Percentiles rank a stretch among this genome's conserved stretches.
phyloP scores from a whole-genome alignment of 64 coral and sea anemone species.

The Dendrophyllia cribrosa region DNA sequence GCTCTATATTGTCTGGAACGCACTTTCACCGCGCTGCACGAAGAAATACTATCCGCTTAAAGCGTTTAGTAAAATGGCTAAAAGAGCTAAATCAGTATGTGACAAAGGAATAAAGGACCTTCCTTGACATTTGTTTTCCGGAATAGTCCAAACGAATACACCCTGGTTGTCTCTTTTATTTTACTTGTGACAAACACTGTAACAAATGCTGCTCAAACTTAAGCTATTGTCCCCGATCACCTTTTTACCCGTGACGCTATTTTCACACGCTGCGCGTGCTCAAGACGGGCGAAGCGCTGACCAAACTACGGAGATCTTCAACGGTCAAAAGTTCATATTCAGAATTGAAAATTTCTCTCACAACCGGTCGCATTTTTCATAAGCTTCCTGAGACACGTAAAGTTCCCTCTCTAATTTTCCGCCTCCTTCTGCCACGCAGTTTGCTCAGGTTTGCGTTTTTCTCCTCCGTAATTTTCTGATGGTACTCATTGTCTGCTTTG shows the following conservation, averaged over 20 bases:
- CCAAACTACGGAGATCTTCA: neutral
- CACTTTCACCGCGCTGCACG: too few species aligned
- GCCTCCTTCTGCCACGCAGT: neutral
- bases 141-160: too few species aligned
- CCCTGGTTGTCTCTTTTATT: too few species aligned
- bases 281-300: neutral
- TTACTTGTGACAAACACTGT: too few species aligned
- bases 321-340: neutral
- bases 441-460: neutral
- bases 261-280: neutral
- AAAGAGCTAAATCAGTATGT: too few species aligned
- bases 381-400: neutral
- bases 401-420: neutral
- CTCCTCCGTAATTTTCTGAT: neutral
- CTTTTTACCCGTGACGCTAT: neutral
- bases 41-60: too few species aligned
- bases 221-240: neutral
- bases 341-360: slow-evolving; percentile 3
- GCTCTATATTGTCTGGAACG: too few species aligned
- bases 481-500: neutral
- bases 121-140: too few species aligned
- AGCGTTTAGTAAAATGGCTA: too few species aligned
- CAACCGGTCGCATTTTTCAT: neutral
- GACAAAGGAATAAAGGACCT: too few species aligned
- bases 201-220: neutral